These are phyloP conservation scores for Nomada goodeniana DNA, from an alignment of 2,888 invertebrate species.

Conservation along the genomic window DNA sequence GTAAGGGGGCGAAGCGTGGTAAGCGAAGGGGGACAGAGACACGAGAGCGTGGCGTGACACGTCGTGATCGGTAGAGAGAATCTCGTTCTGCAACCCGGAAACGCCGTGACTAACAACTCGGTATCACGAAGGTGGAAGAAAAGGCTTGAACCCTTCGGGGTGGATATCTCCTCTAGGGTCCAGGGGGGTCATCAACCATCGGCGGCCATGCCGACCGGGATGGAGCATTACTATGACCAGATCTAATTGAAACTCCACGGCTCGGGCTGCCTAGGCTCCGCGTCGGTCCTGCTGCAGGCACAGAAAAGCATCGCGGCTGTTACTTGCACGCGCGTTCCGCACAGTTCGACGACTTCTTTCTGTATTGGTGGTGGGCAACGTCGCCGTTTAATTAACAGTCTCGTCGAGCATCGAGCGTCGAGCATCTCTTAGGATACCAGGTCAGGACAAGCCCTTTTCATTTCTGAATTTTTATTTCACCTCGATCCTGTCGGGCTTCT, in stretches of 20 bases:
- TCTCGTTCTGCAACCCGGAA: slow-evolving; percentile 77
- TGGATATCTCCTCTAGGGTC: slow-evolving; percentile 67
- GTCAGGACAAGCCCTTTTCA: not conserved
- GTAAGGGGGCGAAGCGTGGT: not conserved
- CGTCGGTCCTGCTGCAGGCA: not conserved
- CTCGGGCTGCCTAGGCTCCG: not conserved
- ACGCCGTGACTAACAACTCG: slow-evolving; percentile 77
- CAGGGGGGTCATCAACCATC: slow-evolving; percentile 77
- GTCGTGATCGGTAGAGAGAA: slow-evolving; percentile 77
- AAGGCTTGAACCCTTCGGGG: slow-evolving; percentile 69
- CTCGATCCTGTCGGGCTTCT: no score
- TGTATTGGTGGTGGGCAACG: not conserved
- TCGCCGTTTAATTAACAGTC: not conserved
- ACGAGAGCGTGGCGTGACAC: slow-evolving; percentile 74
- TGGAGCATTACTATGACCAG: slow-evolving; percentile 76
- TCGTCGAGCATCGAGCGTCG: not conserved
- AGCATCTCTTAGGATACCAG: not conserved
- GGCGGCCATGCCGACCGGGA: slow-evolving; percentile 59
- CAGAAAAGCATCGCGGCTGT: not conserved
- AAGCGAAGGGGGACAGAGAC: slow-evolving; percentile 50
- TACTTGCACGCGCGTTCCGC: no score
- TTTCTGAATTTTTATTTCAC: not conserved
- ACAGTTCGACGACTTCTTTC: no score
- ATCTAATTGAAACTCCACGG: slow-evolving; percentile 78
- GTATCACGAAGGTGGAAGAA: slow-evolving; percentile 78